phyloP scores from a whole-genome alignment of 1,140 invertebrate species.

The Orussus abietinus region DNA sequence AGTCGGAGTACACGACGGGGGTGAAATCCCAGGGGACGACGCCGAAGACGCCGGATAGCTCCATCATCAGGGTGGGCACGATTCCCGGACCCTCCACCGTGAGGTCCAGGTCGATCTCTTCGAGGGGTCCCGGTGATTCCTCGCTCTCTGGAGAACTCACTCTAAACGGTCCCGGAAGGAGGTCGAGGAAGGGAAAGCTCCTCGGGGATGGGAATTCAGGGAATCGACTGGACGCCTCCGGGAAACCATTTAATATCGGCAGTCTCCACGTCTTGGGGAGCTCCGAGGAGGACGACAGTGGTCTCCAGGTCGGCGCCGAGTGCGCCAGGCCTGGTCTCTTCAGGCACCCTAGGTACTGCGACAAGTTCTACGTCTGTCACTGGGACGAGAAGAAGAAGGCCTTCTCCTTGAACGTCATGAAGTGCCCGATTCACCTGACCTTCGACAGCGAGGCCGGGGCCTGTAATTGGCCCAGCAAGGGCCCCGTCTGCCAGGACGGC shows the following conservation, averaged over 20 bases:
- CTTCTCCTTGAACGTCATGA: slow-evolving; percentile 75
- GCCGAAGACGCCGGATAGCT: slow-evolving; percentile 13
- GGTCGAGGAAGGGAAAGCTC: slow-evolving; percentile 9
- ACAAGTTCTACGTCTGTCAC: slow-evolving; percentile 81
- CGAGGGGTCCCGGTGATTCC: too few relatives aligned
- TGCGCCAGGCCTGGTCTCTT: slow-evolving; percentile 78
- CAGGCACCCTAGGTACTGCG: slow-evolving; percentile 76
- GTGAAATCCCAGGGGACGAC: neutral
- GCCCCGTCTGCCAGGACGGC: slow-evolving; percentile 70
- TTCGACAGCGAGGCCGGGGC: slow-evolving; percentile 72
- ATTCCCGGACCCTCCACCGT: too few relatives aligned
- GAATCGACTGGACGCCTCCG: too few relatives aligned
- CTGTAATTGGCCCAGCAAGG: slow-evolving; percentile 80
- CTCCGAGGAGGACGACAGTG: slow-evolving; percentile 44
- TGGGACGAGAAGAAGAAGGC: slow-evolving; percentile 77
- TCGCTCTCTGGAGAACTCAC: too few relatives aligned
- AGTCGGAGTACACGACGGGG: slow-evolving; percentile 2
- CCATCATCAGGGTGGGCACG: too few relatives aligned
- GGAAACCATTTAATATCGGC: too few relatives aligned
- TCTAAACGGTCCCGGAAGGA: slow-evolving; percentile 18
- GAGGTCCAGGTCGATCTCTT: too few relatives aligned
- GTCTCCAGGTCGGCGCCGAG: slow-evolving; percentile 59
- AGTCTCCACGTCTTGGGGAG: too few relatives aligned
- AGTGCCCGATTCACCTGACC: slow-evolving; percentile 76
- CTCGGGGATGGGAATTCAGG: too few relatives aligned